phyloP scores from a whole-genome alignment of 2,888 invertebrate species.

The Drosophila birchii region DNA sequence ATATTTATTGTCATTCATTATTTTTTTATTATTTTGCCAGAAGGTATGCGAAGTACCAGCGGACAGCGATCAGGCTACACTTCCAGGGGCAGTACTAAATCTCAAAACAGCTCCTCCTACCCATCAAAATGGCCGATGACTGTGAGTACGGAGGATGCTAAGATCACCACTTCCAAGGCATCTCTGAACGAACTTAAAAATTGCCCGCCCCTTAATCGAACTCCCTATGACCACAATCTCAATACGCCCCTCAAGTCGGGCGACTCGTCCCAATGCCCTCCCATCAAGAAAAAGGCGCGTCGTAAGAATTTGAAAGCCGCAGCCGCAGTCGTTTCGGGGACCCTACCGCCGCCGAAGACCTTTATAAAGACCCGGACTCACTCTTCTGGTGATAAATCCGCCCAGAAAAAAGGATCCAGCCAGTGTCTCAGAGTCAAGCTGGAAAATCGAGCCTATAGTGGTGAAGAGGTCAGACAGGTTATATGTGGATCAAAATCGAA shows the following conservation, averaged over 20 bases:
- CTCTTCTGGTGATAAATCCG: neutral
- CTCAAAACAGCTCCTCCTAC: slow-evolving; percentile 44
- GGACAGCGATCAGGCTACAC: slow-evolving; percentile 29
- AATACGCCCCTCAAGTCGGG: slow-evolving; percentile 3
- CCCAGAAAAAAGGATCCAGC: neutral
- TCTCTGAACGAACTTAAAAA: slow-evolving; percentile 33
- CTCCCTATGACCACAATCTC: slow-evolving; percentile 32
- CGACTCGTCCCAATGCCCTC: slow-evolving; percentile 14
- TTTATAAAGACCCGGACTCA: too few relatives aligned
- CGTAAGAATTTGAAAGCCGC: neutral
- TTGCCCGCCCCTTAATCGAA: slow-evolving; percentile 42
- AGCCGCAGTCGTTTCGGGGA: neutral
- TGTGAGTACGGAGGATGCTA: neutral
- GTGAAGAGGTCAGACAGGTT: neutral
- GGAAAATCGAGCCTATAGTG: neutral
- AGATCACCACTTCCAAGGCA: neutral
- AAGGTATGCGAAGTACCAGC: neutral
- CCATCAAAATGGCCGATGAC: slow-evolving; percentile 60
- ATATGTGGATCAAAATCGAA: neutral
- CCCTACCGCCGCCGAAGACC: neutral
- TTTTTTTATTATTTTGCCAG: slow-evolving; percentile 13
- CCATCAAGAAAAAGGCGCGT: neutral
- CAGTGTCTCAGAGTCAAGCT: neutral
- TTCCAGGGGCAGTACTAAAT: slow-evolving; percentile 52
- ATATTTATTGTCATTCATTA: neutral